Percentiles rank a stretch among this genome's conserved stretches.
Conservation (phyloP, 2,113 vertebrate species). For the Mormoops blainvillei region DNA sequence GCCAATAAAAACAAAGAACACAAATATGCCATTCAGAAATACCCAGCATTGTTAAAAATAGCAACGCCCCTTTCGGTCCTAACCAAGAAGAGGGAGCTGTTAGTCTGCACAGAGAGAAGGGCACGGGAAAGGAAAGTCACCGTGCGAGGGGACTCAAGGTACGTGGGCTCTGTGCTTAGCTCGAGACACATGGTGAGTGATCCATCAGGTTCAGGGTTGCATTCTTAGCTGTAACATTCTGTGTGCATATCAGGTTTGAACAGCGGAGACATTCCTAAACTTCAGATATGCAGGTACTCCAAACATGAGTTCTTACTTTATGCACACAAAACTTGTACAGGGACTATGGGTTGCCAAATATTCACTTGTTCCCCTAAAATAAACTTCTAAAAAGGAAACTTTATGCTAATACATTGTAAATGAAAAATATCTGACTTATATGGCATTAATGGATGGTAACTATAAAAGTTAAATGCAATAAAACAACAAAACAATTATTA, state of each 20-base stretch:
- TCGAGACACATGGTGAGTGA: neutral
- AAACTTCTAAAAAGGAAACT: neutral
- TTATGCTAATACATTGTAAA: neutral
- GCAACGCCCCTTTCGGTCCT: neutral
- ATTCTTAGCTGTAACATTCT: neutral
- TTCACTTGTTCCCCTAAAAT: neutral
- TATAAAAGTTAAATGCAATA: neutral
- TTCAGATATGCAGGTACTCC: neutral
- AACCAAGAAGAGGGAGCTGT: neutral
- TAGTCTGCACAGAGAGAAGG: neutral
- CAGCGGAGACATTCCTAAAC: neutral
- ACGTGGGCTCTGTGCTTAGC: neutral
- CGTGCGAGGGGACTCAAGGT: neutral
- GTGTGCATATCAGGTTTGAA: neutral
- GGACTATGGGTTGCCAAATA: neutral
- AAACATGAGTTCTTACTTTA: neutral
- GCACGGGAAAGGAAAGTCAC: accelerated
- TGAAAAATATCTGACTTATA: neutral
- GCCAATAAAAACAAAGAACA: conserved; percentile 47
- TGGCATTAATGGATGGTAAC: neutral
- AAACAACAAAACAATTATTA: neutral
- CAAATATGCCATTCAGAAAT: conserved; percentile 24
- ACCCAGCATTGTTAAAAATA: conserved; percentile 13
- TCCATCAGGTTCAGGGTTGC: neutral
- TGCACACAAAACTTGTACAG: neutral